Evolutionary conservation across 2,797 vertebrate species (phyloP), one percentile per base, ranked within the genome.

Genomic region (Melanogrammus aeglefinus): DNA sequence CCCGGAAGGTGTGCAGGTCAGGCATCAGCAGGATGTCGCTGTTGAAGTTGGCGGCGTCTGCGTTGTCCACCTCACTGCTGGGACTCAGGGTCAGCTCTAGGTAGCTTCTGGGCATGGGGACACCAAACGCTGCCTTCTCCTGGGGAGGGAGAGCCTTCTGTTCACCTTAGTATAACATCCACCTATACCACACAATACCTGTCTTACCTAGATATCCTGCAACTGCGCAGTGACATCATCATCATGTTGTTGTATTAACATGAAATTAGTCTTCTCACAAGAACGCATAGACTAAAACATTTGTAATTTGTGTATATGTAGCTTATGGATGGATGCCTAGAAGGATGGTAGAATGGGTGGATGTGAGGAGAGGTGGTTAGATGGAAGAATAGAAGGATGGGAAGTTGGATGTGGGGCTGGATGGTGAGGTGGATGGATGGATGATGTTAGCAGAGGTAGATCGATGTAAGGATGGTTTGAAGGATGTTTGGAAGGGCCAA

Each of bases 81-180:
- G 95, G 95, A 80, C 94, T 95, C 39, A 96, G 87, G 0, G 95
- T 97, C 85, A 97, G 88, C 87, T 99, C 97, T 81, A 99, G 91
- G 84, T 97, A 98, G 88, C 95, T 96, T 87, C 97, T 94, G 6
- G 97, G 96, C 95, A 98, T 97, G 70, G 95, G 86, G 75, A 99
- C 89, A 0, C 97, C 96, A 4, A 96, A 94, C 5, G 93, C 86
- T 1, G 95, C 95, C 91, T 98, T 99, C 89, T 97, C 96, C 97
- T 99, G 83, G 51, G 9, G 75, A 79, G 4, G 33, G 18, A 86
- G 80, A 10, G 51, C 70, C 72, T 70, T 29, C 4, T 47, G 72
- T 73, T 13, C 76, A 75, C 10, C 72, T 63, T 1, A 8, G 57
- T 63, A 6, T 10, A 63, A 6, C 5, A 9, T 24, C n/a, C n/a